Conservation (phyloP, 2,888 invertebrate genomes). For the Parnassius apollo region DNA sequence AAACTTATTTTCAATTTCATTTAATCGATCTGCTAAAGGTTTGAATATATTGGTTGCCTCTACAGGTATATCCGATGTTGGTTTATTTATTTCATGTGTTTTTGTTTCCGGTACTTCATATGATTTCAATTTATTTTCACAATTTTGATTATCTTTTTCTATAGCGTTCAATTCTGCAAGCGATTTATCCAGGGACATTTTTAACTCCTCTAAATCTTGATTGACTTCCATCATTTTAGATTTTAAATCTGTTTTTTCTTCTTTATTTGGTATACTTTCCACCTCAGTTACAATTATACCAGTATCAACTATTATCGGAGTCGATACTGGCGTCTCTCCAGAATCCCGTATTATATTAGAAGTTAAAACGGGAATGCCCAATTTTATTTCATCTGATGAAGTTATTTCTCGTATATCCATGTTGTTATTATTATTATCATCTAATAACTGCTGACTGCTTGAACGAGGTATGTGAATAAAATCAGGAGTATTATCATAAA, state of each 20-base stretch:
- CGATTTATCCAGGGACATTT: slow-evolving; percentile 67
- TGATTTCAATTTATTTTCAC: slow-evolving; percentile 39
- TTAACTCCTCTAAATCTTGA: slow-evolving; percentile 69
- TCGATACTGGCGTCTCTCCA: slow-evolving; percentile 45
- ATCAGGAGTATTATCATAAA: slow-evolving; percentile 53
- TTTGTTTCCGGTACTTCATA: not conserved
- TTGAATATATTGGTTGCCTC: slow-evolving; percentile 20
- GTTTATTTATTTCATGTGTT: slow-evolving; percentile 28
- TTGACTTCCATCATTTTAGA: slow-evolving; percentile 73
- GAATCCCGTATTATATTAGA: slow-evolving; percentile 47
- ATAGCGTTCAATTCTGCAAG: slow-evolving; percentile 63
- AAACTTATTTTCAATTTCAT: slow-evolving; percentile 22
- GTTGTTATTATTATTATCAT: slow-evolving; percentile 60
- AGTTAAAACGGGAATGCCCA: slow-evolving; percentile 38
- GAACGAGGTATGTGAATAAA: slow-evolving; percentile 58
- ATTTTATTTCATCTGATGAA: slow-evolving; percentile 39
- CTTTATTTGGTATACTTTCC: slow-evolving; percentile 29
- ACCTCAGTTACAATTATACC: slow-evolving; percentile 38
- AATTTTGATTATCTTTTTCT: slow-evolving; percentile 54
- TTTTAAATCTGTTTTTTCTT: slow-evolving; percentile 64
- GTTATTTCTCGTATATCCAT: slow-evolving; percentile 60
- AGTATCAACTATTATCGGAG: slow-evolving; percentile 35
- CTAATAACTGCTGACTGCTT: slow-evolving; percentile 52
- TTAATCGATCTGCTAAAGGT: slow-evolving; percentile 21
- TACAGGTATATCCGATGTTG: slow-evolving; percentile 21